These are phyloP conservation scores for Cyclina sinensis DNA, from an alignment of 1,140 invertebrate genomes.

Conservation along the genomic window DNA sequence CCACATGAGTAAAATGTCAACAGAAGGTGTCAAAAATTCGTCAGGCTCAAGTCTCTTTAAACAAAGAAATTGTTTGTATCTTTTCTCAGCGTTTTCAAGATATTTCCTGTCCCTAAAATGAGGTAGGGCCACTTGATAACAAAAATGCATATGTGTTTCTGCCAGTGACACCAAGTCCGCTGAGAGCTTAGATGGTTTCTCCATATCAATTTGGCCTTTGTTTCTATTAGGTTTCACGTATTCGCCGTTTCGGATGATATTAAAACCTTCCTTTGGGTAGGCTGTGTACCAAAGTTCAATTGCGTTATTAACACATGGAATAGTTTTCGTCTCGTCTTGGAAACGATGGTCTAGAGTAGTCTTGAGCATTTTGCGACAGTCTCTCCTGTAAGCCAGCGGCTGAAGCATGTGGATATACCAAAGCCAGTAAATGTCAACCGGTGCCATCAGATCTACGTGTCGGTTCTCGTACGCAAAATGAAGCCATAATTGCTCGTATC, in stretches of 20 bases:
- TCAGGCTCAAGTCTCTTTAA: conserved; percentile 84
- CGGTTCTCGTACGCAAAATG: conserved; percentile 81
- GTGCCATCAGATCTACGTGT: conserved; percentile 77
- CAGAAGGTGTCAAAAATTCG: conserved; percentile 86
- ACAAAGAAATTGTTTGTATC: conserved; percentile 85
- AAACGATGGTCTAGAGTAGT: conserved; percentile 83
- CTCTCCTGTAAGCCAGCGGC: conserved; percentile 83
- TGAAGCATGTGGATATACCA: conserved; percentile 86
- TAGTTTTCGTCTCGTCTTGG: conserved; percentile 71
- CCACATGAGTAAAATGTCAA: conserved; percentile 86
- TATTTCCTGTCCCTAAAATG: conserved; percentile 85
- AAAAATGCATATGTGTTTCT: conserved; percentile 80
- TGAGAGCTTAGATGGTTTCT: conserved; percentile 70
- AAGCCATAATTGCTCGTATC: conserved; percentile 86
- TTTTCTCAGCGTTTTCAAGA: conserved; percentile 83
- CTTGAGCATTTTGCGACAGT: conserved; percentile 82
- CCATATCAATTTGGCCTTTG: conserved; percentile 29
- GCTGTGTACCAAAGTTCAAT: conserved; percentile 40
- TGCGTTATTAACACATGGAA: background rate
- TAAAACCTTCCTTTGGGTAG: conserved; percentile 41
- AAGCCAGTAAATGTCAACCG: conserved; percentile 86
- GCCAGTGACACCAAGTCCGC: conserved; percentile 81
- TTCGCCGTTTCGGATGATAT: conserved; percentile 51
- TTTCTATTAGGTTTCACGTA: conserved; percentile 39
- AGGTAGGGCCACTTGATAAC: conserved; percentile 86